These are phyloP conservation scores for Pangasius mekongensis DNA, from an alignment of 2,797 vertebrate genomes.

Conservation along the genomic window DNA sequence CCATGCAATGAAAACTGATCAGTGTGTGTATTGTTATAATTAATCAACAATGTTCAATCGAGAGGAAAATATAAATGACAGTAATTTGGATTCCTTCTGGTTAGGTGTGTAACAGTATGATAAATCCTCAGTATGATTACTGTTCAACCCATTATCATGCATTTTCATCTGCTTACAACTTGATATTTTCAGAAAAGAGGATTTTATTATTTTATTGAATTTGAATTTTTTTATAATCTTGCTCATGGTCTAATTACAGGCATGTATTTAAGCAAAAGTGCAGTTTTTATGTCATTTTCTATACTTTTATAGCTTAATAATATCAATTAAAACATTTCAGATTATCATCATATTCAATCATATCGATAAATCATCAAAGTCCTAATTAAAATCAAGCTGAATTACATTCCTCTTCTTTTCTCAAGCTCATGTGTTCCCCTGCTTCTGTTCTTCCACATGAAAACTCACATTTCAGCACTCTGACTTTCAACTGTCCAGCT, in stretches of 20 bases:
- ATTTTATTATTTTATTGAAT: background rate
- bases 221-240: background rate
- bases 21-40: constrained; percentile 19
- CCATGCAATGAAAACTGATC: constrained; percentile 25
- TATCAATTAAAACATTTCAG: background rate
- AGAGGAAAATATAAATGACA: constrained; percentile 36
- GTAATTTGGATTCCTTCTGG: constrained; percentile 33
- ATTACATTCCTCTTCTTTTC: background rate
- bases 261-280: background rate
- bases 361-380: background rate
- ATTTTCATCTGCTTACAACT: background rate
- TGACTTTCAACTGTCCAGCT: background rate
- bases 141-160: background rate
- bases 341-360: background rate
- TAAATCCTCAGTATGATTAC: constrained; percentile 8
- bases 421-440: background rate
- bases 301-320: background rate
- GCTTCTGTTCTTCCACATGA: background rate
- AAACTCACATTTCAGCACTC: background rate
- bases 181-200: background rate
- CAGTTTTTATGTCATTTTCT: background rate
- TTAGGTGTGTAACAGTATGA: constrained; percentile 29
- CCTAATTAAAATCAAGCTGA: background rate
- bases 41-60: constrained; percentile 34
- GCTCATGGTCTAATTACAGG: background rate